A percentile compares a stretch with the other conserved stretches of the same genome.
These are phyloP conservation scores for Laspeyria flexula DNA, from an alignment of 2,888 invertebrate species.

Conservation along the genomic window DNA sequence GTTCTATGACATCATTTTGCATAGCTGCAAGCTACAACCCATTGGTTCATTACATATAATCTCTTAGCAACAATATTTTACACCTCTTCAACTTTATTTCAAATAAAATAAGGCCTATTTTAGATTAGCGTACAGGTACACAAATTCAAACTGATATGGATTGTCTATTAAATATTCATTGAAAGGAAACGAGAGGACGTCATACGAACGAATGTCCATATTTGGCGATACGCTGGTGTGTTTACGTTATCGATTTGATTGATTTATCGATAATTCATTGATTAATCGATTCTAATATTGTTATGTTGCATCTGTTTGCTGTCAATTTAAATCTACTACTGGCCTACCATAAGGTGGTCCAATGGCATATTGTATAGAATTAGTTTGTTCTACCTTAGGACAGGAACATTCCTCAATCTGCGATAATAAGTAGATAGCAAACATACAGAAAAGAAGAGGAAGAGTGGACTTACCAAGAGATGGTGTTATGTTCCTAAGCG, in stretches of 20 bases:
- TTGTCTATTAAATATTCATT: conserved; percentile 36
- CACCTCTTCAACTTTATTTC: conserved; percentile 12
- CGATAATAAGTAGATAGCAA: too few relatives aligned
- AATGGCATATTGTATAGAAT: too few relatives aligned
- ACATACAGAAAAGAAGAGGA: too few relatives aligned
- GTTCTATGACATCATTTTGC: conserved; percentile 43
- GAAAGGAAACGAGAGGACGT: conserved; percentile 26
- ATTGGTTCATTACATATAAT: conserved; percentile 33
- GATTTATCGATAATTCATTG: conserved; percentile 21
- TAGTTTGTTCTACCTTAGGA: too few relatives aligned
- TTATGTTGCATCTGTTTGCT: too few relatives aligned
- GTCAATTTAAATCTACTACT: too few relatives aligned
- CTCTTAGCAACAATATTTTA: conserved; percentile 5
- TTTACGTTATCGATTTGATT: conserved; percentile 21
- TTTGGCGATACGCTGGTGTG: conserved; percentile 28
- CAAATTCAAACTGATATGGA: conserved; percentile 34
- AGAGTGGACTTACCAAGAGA: too few relatives aligned
- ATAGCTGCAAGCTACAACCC: conserved; percentile 32
- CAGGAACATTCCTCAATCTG: too few relatives aligned
- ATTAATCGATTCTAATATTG: conserved; percentile 1
- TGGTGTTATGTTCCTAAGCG: too few relatives aligned
- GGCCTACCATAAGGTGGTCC: too few relatives aligned
- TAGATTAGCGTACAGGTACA: conserved; percentile 4
- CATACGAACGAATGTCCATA: conserved; percentile 36
- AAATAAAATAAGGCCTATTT: conserved; percentile 9